Evolutionary conservation across 2,888 invertebrate species (phyloP).

Genomic region (Caenorhabditis macrosperma): DNA sequence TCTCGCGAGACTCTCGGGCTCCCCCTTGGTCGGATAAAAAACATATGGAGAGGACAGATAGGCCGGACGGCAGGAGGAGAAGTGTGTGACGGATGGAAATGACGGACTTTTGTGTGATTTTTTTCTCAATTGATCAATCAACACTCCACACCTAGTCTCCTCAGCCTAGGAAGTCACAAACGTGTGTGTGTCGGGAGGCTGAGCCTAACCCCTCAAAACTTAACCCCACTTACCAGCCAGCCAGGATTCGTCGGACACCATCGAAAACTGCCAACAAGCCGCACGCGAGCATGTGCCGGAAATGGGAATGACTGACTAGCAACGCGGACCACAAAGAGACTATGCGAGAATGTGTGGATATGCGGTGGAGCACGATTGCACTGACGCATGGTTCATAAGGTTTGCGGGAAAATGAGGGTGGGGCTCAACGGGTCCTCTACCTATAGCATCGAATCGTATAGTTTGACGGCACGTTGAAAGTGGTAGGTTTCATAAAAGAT

Average conservation of each 20-base stretch:
- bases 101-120: slow-evolving; percentile 2
- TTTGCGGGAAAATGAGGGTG: too few relatives aligned
- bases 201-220: too few relatives aligned
- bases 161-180: not conserved
- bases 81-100: not conserved
- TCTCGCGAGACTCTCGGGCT: slow-evolving; percentile 29
- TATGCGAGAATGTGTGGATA: too few relatives aligned
- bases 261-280: not conserved
- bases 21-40: slow-evolving; percentile 42
- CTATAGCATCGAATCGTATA: too few relatives aligned
- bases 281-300: not conserved
- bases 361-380: not conserved
- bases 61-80: not conserved
- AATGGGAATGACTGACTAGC: not conserved
- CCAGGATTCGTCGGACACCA: not conserved
- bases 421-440: too few relatives aligned
- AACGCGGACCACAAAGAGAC: not conserved
- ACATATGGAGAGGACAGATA: slow-evolving; percentile 32
- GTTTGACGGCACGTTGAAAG: too few relatives aligned
- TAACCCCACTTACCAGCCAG: not conserved
- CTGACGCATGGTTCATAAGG: too few relatives aligned
- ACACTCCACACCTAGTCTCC: not conserved
- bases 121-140: not conserved
- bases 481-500: too few relatives aligned
- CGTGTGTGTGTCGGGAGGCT: not conserved